A percentile compares a stretch with the other conserved stretches of the same genome.
Conservation (phyloP, 2,113 vertebrate genomes). For the Notechis scutatus region DNA sequence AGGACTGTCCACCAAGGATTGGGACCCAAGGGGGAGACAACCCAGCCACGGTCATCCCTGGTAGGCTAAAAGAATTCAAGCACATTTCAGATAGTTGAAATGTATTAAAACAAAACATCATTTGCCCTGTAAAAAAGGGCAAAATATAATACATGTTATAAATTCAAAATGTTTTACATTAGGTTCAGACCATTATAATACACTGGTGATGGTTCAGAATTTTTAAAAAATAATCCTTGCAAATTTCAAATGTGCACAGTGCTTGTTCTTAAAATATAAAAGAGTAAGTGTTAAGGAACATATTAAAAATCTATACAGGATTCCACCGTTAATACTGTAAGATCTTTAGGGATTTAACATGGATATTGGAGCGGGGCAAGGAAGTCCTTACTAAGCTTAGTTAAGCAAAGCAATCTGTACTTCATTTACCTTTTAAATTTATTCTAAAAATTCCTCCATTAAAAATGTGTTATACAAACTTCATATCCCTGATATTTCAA, state of each 20-base stretch:
- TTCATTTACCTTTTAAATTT: neutral
- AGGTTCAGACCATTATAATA: neutral
- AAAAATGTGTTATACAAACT: neutral
- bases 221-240: neutral
- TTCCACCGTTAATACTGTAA: neutral
- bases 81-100: conserved; percentile 21
- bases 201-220: neutral
- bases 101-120: neutral
- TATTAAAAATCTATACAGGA: neutral
- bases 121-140: neutral
- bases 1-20: conserved; percentile 98
- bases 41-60: conserved; percentile 96
- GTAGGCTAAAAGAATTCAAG: conserved; percentile 77
- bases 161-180: neutral
- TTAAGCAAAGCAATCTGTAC: neutral
- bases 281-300: neutral
- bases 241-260: neutral
- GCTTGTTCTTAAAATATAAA: neutral
- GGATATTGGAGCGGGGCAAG: neutral
- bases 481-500: neutral
- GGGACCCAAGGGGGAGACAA: conserved; percentile 89
- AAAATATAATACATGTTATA: neutral
- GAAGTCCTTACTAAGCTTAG: conserved; percentile 1
- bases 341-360: neutral
- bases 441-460: neutral